Evolutionary conservation across 2,797 vertebrate genomes (phyloP).

Genomic region (Salarias fasciatus): DNA sequence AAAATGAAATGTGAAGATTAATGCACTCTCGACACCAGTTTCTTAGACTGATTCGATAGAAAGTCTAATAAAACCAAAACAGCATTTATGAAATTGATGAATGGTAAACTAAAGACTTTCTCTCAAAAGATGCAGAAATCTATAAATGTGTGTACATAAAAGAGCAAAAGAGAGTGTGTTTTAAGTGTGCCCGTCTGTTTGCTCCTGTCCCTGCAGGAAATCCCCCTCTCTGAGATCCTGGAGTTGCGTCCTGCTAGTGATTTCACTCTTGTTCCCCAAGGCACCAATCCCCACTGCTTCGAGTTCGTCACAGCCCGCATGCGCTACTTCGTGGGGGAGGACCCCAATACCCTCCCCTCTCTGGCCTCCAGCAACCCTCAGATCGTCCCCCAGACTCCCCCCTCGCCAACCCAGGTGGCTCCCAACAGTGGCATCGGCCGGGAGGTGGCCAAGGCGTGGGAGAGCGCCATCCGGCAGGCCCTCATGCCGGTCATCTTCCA

Average conservation of each 20-base stretch:
- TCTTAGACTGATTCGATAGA: no score
- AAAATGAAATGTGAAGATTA: no score
- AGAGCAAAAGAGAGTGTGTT: no score
- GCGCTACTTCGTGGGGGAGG: constrained; percentile 92
- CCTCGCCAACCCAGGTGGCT: constrained; percentile 77
- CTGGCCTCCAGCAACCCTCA: constrained; percentile 52
- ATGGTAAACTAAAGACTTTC: no score
- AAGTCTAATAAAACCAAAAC: no score
- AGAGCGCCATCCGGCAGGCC: constrained; percentile 89
- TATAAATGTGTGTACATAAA: no score
- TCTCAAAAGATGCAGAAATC: no score
- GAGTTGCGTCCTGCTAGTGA: constrained; percentile 84
- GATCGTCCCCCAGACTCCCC: constrained; percentile 56
- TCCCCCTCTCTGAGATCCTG: constrained; percentile 91
- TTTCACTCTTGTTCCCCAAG: constrained; percentile 82
- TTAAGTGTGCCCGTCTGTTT: no score
- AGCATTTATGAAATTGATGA: no score
- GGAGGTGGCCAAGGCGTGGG: constrained; percentile 88
- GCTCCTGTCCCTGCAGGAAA: constrained; percentile 79
- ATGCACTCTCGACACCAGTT: no score
- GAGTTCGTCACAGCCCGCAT: constrained; percentile 89
- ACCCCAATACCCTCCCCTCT: constrained; percentile 70
- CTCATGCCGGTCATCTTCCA: constrained; percentile 91
- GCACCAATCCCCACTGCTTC: constrained; percentile 91
- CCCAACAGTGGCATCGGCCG: constrained; percentile 85